Percentiles rank a stretch among this genome's conserved stretches.
Conservation (phyloP, 2,797 vertebrate genomes). For the Thalassophryne amazonica region DNA sequence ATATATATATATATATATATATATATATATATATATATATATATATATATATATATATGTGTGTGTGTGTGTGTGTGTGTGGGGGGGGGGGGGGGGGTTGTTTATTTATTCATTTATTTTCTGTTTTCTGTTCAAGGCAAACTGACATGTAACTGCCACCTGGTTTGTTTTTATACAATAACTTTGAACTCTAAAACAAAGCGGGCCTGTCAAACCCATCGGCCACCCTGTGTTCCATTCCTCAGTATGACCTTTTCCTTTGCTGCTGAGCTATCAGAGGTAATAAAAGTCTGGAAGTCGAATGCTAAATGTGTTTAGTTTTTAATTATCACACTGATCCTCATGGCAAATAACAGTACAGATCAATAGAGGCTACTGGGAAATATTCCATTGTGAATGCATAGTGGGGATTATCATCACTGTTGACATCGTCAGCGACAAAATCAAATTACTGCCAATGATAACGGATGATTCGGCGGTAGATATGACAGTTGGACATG, state of each 20-base stretch:
- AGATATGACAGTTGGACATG: slow-evolving; percentile 31
- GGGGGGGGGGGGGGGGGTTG: no score
- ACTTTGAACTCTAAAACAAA: slow-evolving; percentile 66
- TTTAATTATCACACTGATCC: slow-evolving; percentile 82
- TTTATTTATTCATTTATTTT: no score
- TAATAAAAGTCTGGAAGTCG: slow-evolving; percentile 72
- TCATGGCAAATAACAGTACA: slow-evolving; percentile 79
- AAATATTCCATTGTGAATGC: slow-evolving; percentile 75
- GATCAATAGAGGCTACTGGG: slow-evolving; percentile 77
- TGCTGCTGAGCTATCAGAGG: slow-evolving; percentile 65
- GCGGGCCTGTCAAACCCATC: slow-evolving; percentile 52
- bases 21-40: no score
- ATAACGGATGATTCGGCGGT: slow-evolving; percentile 38
- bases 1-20: no score
- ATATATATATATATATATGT: no score
- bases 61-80: no score
- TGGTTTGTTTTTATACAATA: slow-evolving; percentile 56
- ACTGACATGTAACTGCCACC: slow-evolving; percentile 20
- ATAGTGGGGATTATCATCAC: slow-evolving; percentile 63
- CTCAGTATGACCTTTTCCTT: slow-evolving; percentile 74
- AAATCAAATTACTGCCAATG: slow-evolving; percentile 71
- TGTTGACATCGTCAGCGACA: slow-evolving; percentile 60
- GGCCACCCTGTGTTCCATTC: slow-evolving; percentile 25
- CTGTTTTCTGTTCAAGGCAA: slow-evolving; percentile 18
- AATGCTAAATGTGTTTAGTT: slow-evolving; percentile 77